These are phyloP conservation scores for Shargacucullia verbasci DNA, from an alignment of 2,888 invertebrate species.

Conservation along the genomic window DNA sequence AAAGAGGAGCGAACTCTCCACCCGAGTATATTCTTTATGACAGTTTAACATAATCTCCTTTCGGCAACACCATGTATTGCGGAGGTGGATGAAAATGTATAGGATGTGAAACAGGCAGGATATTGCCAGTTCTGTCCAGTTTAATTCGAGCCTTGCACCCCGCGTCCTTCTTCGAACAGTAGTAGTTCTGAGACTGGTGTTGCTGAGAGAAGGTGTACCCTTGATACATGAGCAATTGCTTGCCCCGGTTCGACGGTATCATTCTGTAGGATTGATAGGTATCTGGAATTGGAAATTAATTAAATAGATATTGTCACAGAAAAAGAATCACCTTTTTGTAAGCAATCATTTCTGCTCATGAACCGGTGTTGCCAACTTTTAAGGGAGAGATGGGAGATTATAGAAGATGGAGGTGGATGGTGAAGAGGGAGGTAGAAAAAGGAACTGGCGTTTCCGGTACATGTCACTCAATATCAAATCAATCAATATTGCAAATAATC, in stretches of 20 bases:
- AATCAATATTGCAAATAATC: too few relatives aligned
- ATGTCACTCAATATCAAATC: too few relatives aligned
- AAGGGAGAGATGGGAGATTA: too few relatives aligned
- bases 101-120: constrained; percentile 39
- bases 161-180: constrained; percentile 63
- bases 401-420: too few relatives aligned
- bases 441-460: too few relatives aligned
- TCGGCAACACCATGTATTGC: constrained; percentile 29
- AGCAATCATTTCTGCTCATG: too few relatives aligned
- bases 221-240: constrained; percentile 58
- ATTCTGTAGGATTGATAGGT: constrained; percentile 51
- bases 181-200: constrained; percentile 50
- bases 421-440: too few relatives aligned
- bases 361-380: too few relatives aligned
- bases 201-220: constrained; percentile 65
- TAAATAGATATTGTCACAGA: too few relatives aligned
- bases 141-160: constrained; percentile 67
- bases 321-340: too few relatives aligned
- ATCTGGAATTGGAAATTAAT: constrained; percentile 32
- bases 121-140: constrained; percentile 54
- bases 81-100: constrained; percentile 47
- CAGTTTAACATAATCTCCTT: constrained; percentile 51
- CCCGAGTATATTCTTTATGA: background rate
- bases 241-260: constrained; percentile 66
- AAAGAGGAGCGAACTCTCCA: too few relatives aligned